phyloP scores from a whole-genome alignment of 2,888 invertebrate species.

The Megaustenia siamemsis region DNA sequence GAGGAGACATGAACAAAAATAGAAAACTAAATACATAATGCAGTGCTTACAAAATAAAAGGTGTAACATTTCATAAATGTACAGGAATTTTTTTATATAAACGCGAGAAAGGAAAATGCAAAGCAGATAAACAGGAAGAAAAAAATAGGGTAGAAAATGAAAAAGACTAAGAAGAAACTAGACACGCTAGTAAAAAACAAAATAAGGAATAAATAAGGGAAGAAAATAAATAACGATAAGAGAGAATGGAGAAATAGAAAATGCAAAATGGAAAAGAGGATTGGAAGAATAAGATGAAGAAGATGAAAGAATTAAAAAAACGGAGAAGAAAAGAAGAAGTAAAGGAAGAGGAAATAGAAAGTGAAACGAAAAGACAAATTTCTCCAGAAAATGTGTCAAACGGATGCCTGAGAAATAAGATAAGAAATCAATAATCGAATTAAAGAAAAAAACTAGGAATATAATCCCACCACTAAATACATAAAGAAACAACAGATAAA shows the following conservation, averaged over 20 bases:
- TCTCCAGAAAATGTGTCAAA: neutral
- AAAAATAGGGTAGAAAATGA: neutral
- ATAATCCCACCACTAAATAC: too few relatives aligned
- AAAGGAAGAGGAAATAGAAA: neutral
- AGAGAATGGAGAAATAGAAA: neutral
- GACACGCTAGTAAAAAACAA: neutral
- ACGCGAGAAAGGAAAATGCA: neutral
- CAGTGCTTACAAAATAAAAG: too few relatives aligned
- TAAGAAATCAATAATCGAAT: too few relatives aligned
- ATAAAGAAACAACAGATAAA: too few relatives aligned
- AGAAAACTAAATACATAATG: too few relatives aligned
- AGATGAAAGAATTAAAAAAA: neutral
- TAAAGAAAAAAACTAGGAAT: too few relatives aligned
- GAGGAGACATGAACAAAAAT: too few relatives aligned
- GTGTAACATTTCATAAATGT: too few relatives aligned
- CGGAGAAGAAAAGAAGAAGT: neutral
- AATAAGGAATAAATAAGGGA: neutral
- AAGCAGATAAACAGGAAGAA: neutral
- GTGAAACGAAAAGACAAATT: neutral
- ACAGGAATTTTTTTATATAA: too few relatives aligned
- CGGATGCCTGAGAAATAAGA: too few relatives aligned
- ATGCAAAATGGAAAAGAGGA: neutral
- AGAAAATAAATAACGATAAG: neutral
- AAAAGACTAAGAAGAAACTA: too few relatives aligned
- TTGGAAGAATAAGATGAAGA: neutral